A percentile compares a stretch with the other conserved stretches of the same genome.
Evolutionary conservation across 2,113 vertebrate species (phyloP).

Genomic region (Peucedramus taeniatus): DNA sequence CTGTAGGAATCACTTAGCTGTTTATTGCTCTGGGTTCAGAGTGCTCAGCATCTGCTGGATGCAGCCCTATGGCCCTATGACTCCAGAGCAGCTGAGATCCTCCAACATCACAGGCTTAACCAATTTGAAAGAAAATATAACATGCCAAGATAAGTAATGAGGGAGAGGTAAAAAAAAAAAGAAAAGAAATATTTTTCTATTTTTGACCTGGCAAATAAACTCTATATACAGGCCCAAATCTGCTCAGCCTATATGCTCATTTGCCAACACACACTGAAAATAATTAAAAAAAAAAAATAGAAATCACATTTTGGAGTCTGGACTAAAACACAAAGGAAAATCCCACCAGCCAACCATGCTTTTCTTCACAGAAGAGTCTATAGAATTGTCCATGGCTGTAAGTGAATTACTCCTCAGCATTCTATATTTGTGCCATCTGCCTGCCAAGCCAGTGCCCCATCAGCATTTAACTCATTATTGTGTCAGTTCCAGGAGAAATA

Average conservation of each 20-base stretch:
- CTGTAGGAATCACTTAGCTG: background rate
- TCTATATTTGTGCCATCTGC: background rate
- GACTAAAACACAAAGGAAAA: background rate
- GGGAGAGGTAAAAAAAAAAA: background rate
- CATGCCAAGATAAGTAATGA: background rate
- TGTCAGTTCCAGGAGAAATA: background rate
- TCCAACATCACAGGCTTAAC: background rate
- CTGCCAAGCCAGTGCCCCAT: slow-evolving; percentile 9
- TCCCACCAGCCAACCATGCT: background rate
- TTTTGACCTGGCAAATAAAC: background rate
- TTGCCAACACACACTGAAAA: background rate
- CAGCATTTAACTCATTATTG: slow-evolving; percentile 25
- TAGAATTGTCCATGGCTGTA: background rate
- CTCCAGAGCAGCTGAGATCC: background rate
- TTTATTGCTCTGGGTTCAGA: background rate
- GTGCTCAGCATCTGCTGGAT: background rate
- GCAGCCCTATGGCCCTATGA: background rate
- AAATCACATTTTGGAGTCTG: background rate
- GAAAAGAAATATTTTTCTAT: background rate
- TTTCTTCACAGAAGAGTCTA: background rate
- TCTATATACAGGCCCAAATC: background rate
- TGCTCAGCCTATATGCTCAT: background rate
- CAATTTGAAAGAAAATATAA: background rate
- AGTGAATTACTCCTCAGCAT: background rate
- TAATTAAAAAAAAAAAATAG: background rate